phyloP scores from a whole-genome alignment of 2,113 vertebrate species.

The Turnix velox region DNA sequence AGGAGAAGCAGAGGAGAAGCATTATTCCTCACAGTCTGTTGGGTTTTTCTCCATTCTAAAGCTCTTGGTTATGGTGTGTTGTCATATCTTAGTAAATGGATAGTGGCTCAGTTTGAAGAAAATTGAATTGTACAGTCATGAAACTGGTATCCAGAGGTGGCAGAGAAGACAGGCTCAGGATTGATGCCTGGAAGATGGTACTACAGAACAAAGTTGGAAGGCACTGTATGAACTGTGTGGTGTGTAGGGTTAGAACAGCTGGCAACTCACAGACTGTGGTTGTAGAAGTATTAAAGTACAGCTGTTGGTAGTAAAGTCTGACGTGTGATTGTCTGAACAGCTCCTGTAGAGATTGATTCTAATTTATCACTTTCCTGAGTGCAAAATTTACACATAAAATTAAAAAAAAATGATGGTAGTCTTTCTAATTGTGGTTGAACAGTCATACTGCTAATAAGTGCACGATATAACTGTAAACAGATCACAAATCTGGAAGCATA shows the following conservation, averaged over 20 bases:
- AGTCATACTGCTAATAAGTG: conserved; percentile 54
- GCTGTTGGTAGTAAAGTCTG: conserved; percentile 53
- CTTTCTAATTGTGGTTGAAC: conserved; percentile 50
- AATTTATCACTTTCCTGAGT: conserved; percentile 50
- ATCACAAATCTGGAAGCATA: conserved; percentile 58
- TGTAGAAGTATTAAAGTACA: conserved; percentile 33
- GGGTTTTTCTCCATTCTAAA: not conserved
- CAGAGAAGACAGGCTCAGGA: not conserved
- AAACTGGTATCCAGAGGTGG: not conserved
- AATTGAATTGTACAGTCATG: not conserved
- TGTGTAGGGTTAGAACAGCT: not conserved
- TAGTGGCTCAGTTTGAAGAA: not conserved
- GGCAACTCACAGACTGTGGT: not conserved
- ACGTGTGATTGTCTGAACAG: conserved; percentile 46
- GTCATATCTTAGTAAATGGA: not conserved
- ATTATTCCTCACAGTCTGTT: not conserved
- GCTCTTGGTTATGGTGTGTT: not conserved
- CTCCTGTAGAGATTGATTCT: conserved; percentile 26
- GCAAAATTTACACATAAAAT: conserved; percentile 50
- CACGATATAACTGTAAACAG: conserved; percentile 65
- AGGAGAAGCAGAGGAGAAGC: not conserved
- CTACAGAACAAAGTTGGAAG: not conserved
- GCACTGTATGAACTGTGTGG: not conserved
- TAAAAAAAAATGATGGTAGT: not conserved
- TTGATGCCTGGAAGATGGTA: not conserved